Percentiles rank a stretch among this genome's conserved stretches.
These are phyloP conservation scores for Lasioglossum oenotherae DNA, from an alignment of 2,888 invertebrate genomes.

Conservation along the genomic window DNA sequence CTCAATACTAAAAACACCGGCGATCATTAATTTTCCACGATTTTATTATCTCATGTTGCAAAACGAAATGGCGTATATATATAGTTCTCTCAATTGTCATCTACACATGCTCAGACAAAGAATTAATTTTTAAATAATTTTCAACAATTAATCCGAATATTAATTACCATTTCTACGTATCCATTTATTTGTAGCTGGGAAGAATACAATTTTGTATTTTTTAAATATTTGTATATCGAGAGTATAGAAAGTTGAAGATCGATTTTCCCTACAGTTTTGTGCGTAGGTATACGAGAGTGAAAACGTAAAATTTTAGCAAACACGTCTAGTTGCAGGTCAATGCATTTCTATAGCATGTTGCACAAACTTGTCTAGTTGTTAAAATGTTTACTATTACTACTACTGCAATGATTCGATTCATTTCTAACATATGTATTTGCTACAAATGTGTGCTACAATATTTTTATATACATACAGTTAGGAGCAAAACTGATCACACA, in stretches of 20 bases:
- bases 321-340: not conserved
- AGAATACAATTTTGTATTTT: not conserved
- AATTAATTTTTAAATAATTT: not conserved
- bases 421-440: too few species aligned
- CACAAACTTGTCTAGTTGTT: not conserved
- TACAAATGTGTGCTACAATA: too few species aligned
- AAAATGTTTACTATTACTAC: not conserved
- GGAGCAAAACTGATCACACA: too few species aligned
- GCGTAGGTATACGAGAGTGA: not conserved
- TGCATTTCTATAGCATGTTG: not conserved
- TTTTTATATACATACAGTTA: too few species aligned
- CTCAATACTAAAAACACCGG: constrained; percentile 19
- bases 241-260: not conserved
- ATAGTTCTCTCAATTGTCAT: not conserved
- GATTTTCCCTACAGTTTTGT: not conserved
- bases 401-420: too few species aligned
- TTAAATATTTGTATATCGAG: not conserved
- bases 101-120: not conserved
- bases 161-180: not conserved
- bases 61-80: not conserved
- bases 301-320: not conserved
- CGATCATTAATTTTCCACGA: constrained; percentile 5
- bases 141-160: not conserved
- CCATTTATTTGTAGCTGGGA: not conserved
- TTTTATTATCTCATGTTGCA: not conserved